Percentiles rank a stretch among this genome's conserved stretches.
Evolutionary conservation across 2,888 invertebrate genomes (phyloP).

Genomic region (Heliconius ethilla): DNA sequence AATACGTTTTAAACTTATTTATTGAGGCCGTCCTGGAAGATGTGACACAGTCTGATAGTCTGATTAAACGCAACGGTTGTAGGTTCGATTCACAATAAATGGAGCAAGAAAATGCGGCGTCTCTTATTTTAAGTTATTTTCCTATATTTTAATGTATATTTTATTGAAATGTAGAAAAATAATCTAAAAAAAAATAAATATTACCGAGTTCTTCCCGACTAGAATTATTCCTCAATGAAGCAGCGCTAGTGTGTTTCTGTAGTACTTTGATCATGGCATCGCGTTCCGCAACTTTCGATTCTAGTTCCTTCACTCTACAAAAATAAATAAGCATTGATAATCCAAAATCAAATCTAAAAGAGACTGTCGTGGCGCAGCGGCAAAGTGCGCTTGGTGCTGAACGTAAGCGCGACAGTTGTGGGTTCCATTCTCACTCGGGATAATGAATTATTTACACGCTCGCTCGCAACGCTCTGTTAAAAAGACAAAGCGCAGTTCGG

Average conservation of each 20-base stretch:
- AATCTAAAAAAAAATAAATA: no score
- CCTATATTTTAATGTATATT: no score
- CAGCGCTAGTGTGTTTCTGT: conserved; percentile 89
- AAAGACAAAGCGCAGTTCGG: neutral
- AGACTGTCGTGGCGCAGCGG: neutral
- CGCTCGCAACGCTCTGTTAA: neutral
- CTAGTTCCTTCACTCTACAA: conserved; percentile 89
- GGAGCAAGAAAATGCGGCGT: no score
- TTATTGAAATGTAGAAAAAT: no score
- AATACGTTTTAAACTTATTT: neutral
- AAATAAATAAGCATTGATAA: neutral
- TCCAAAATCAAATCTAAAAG: neutral
- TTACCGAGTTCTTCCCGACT: conserved; percentile 77
- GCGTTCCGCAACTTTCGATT: conserved; percentile 92
- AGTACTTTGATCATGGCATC: conserved; percentile 95
- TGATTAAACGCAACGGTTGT: no score
- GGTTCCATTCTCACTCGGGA: neutral
- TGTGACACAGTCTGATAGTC: no score
- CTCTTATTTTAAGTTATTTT: no score
- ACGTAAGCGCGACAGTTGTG: neutral
- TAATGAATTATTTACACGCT: neutral
- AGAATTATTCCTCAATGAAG: conserved; percentile 78
- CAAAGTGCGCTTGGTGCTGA: no score
- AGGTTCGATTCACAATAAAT: no score
- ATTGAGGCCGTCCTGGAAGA: no score